phyloP scores from a whole-genome alignment of 2,797 vertebrate species.

The Squalus acanthias region DNA sequence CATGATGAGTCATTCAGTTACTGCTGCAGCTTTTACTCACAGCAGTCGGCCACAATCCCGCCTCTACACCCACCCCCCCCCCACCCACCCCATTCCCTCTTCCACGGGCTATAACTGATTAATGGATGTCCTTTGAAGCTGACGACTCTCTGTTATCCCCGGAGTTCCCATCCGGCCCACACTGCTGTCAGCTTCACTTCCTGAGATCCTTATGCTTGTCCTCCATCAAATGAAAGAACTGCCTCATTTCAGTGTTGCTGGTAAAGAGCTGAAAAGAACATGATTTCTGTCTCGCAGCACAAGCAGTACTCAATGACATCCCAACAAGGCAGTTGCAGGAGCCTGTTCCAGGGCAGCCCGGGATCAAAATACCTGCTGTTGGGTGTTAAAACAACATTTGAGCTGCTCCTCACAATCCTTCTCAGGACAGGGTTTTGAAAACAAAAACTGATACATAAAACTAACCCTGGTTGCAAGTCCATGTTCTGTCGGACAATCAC shows the following conservation, averaged over 20 bases:
- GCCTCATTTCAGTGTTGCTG: neutral
- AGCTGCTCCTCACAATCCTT: neutral
- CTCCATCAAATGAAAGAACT: neutral
- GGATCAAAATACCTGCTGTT: neutral
- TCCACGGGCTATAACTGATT: constrained; percentile 1
- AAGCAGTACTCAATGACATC: neutral
- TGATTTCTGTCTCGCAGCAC: neutral
- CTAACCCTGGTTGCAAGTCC: neutral
- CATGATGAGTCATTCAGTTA: constrained; percentile 20
- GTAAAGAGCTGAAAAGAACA: neutral
- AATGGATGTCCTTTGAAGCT: neutral
- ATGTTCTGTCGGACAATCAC: neutral
- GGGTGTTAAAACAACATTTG: neutral
- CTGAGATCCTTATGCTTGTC: neutral
- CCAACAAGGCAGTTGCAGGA: neutral
- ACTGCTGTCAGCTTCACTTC: neutral
- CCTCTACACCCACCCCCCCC: neutral
- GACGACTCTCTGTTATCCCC: neutral
- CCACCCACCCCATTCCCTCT: neutral
- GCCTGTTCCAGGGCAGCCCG: neutral
- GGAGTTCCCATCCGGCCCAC: neutral
- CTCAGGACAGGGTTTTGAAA: neutral
- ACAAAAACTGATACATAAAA: neutral
- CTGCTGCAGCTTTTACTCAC: neutral
- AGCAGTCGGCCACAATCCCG: neutral